Evolutionary conservation across 1,140 invertebrate genomes (phyloP).

Genomic region (Ostrea denselamellosa): DNA sequence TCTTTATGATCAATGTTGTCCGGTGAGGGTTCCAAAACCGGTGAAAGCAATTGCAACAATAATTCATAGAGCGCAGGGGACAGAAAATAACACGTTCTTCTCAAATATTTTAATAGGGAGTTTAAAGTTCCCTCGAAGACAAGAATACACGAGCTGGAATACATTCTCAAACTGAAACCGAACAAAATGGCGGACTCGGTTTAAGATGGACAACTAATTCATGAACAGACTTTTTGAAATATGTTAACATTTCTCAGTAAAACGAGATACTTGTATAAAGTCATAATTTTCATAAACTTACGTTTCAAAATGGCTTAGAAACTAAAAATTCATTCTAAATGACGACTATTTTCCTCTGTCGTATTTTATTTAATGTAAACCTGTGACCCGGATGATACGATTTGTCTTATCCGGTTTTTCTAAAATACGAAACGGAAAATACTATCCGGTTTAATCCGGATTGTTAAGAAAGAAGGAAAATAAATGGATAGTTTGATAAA

Average conservation of each 20-base stretch:
- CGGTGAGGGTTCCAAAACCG: not conserved
- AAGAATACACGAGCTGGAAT: not conserved
- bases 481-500: too few species aligned
- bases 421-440: constrained; percentile 5
- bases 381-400: constrained; percentile 21
- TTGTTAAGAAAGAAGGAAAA: not conserved
- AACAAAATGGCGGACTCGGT: constrained; percentile 40
- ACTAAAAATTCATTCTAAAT: not conserved
- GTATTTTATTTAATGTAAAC: not conserved
- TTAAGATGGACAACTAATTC: constrained; percentile 19
- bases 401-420: constrained; percentile 20
- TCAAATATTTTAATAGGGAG: not conserved
- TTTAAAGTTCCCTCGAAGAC: not conserved
- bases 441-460: constrained; percentile 25
- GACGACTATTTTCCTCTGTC: too few species aligned
- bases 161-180: not conserved
- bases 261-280: not conserved
- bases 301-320: not conserved
- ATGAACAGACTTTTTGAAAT: not conserved
- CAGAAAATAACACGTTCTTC: not conserved
- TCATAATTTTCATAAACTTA: not conserved
- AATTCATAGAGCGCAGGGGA: not conserved
- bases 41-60: not conserved
- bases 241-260: not conserved
- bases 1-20: constrained; percentile 2